phyloP scores from a whole-genome alignment of 2,888 invertebrate species.

The Capitulum mitella region DNA sequence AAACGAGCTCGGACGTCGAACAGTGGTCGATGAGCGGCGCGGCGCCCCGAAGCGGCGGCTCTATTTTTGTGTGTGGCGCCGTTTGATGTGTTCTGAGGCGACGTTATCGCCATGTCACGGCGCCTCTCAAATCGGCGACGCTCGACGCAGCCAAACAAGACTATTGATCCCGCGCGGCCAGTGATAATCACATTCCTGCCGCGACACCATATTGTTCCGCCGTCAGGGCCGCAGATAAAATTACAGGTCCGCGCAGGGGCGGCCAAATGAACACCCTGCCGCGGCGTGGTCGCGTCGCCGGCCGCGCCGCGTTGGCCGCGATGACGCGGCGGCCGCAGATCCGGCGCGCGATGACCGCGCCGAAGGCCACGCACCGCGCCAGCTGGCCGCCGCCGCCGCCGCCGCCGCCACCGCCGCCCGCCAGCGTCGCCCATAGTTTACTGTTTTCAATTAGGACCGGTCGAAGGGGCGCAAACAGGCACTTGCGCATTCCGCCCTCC shows the following conservation, averaged over 20 bases:
- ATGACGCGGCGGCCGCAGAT: not conserved
- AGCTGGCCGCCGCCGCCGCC: not conserved
- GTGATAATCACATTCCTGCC: constrained; percentile 3
- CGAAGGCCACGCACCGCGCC: not conserved
- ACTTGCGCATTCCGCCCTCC: not conserved
- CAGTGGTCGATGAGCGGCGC: too few species aligned
- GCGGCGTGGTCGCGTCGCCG: too few species aligned
- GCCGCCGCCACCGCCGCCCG: not conserved
- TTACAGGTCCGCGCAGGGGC: not conserved
- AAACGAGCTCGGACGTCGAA: too few species aligned
- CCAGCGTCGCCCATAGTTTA: not conserved
- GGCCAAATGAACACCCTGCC: not conserved
- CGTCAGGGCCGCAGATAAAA: not conserved
- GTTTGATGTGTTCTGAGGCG: too few species aligned
- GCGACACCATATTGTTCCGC: not conserved
- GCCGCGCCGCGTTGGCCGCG: too few species aligned
- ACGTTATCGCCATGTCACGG: too few species aligned
- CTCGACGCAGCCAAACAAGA: too few species aligned
- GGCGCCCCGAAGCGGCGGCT: too few species aligned
- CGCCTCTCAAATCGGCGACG: too few species aligned
- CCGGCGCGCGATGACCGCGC: not conserved
- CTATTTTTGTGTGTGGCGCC: too few species aligned
- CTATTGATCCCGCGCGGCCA: too few species aligned
- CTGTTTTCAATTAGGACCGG: not conserved
- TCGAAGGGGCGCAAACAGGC: not conserved